Evolutionary conservation across 2,888 invertebrate species (phyloP).

Genomic region (Acrobasis repandana): DNA sequence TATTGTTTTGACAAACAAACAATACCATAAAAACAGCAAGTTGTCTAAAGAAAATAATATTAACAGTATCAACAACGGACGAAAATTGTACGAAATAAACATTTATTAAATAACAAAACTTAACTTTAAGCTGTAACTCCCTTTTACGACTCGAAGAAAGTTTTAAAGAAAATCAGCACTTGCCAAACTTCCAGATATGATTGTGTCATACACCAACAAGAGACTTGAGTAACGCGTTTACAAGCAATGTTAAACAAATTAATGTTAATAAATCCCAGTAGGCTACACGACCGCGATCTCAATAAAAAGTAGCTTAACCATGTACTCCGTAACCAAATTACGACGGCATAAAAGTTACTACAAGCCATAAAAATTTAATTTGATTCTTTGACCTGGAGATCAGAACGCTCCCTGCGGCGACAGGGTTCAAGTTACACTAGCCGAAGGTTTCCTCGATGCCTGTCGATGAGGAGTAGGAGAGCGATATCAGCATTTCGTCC

Average conservation of each 20-base stretch:
- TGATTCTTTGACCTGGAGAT: slow-evolving; percentile 2
- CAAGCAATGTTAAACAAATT: background rate
- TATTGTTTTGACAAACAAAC: too few species aligned
- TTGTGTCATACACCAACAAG: background rate
- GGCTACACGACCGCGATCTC: slow-evolving; percentile 4
- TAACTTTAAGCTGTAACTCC: background rate
- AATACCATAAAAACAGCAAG: background rate
- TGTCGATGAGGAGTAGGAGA: background rate
- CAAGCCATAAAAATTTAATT: slow-evolving; percentile 18
- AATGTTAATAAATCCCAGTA: slow-evolving; percentile 6
- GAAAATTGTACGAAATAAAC: background rate
- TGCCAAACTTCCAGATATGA: background rate
- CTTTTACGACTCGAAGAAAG: slow-evolving; percentile 12
- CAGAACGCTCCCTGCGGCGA: background rate
- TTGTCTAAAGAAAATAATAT: background rate
- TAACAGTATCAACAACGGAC: background rate
- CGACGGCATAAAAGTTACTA: slow-evolving; percentile 18
- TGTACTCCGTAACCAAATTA: slow-evolving; percentile 13
- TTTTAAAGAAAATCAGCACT: background rate
- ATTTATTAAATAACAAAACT: background rate
- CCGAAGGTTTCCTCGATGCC: background rate
- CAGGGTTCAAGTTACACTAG: slow-evolving; percentile 5
- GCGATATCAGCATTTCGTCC: background rate
- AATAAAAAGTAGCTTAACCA: slow-evolving; percentile 20
- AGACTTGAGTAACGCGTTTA: background rate